phyloP scores from a whole-genome alignment of 2,113 vertebrate genomes.

The Tupaia tana region DNA sequence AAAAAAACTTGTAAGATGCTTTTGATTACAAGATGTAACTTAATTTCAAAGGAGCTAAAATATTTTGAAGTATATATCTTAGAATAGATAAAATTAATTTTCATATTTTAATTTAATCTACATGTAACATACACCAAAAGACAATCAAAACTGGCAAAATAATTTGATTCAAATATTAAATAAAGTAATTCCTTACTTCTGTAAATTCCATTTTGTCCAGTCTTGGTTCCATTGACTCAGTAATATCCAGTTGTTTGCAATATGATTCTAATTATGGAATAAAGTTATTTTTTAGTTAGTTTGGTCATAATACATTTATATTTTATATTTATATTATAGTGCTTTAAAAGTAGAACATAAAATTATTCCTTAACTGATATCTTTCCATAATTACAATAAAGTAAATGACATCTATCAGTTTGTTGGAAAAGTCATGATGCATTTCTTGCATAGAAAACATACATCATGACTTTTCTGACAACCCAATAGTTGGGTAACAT shows the following conservation, averaged over 20 bases:
- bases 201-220: constrained; percentile 79
- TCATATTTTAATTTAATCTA: constrained; percentile 8
- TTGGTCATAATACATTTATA: constrained; percentile 30
- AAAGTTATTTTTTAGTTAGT: constrained; percentile 67
- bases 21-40: constrained; percentile 32
- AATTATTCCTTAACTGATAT: constrained; percentile 48
- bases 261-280: constrained; percentile 69
- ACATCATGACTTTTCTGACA: too few species aligned
- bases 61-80: constrained; percentile 42
- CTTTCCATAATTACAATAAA: constrained; percentile 37
- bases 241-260: constrained; percentile 73
- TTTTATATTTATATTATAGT: constrained; percentile 59
- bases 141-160: constrained; percentile 28
- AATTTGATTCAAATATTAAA: constrained; percentile 59
- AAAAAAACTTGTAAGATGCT: constrained; percentile 42
- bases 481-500: constrained; percentile 25
- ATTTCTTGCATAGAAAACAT: too few species aligned
- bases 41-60: constrained; percentile 52
- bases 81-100: constrained; percentile 33
- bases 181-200: constrained; percentile 85
- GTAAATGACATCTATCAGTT: not conserved
- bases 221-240: constrained; percentile 73
- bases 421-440: too few species aligned
- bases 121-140: not conserved
- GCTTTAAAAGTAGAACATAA: constrained; percentile 46